phyloP scores from a whole-genome alignment of 2,888 invertebrate species.

The Xylota sylvarum region DNA sequence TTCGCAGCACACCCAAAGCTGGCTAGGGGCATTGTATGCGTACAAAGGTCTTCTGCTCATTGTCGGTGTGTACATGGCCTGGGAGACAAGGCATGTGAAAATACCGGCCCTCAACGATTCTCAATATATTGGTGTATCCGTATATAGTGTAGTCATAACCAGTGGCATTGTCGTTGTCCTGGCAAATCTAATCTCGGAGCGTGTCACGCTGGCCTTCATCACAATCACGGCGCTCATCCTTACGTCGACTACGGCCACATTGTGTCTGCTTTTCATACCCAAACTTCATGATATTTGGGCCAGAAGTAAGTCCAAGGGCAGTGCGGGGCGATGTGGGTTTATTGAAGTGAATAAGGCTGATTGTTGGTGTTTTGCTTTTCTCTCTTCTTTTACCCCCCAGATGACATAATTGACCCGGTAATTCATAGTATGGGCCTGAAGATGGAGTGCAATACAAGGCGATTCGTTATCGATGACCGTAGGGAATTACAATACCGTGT shows the following conservation, averaged over 20 bases:
- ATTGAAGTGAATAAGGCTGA: slow-evolving; percentile 25
- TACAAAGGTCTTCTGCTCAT: slow-evolving; percentile 95
- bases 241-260: slow-evolving; percentile 93
- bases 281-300: slow-evolving; percentile 91
- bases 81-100: slow-evolving; percentile 97
- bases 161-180: slow-evolving; percentile 94
- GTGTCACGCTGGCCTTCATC: slow-evolving; percentile 92
- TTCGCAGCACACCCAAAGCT: slow-evolving; percentile 94
- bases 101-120: slow-evolving; percentile 97
- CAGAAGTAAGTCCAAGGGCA: slow-evolving; percentile 86
- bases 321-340: not conserved
- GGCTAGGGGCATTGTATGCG: slow-evolving; percentile 95
- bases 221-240: slow-evolving; percentile 93
- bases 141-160: slow-evolving; percentile 95
- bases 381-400: slow-evolving; percentile 80
- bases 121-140: slow-evolving; percentile 96
- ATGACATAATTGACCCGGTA: slow-evolving; percentile 91
- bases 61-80: slow-evolving; percentile 97
- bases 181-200: slow-evolving; percentile 94
- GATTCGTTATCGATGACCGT: slow-evolving; percentile 93
- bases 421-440: slow-evolving; percentile 95
- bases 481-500: slow-evolving; percentile 93
- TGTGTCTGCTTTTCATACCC: slow-evolving; percentile 94
- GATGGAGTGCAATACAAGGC: slow-evolving; percentile 94
- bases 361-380: slow-evolving; percentile 44